Conservation (phyloP, 2,888 invertebrate species). For the Melieria picta region DNA sequence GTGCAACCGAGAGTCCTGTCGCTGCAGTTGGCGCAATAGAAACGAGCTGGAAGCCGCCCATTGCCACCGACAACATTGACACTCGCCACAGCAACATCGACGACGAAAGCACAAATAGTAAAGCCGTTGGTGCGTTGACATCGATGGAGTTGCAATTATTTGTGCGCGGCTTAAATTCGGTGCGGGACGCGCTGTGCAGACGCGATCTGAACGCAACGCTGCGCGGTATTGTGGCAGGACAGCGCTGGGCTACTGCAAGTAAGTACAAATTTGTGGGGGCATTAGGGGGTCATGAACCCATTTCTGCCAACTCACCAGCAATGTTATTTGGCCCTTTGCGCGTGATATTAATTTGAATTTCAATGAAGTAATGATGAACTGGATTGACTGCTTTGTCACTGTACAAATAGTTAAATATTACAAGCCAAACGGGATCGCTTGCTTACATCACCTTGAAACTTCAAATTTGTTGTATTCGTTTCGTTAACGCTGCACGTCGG, state of each 20-base stretch:
- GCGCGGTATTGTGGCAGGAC: conserved; percentile 48
- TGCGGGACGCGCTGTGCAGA: conserved; percentile 48
- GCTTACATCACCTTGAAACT: too few species aligned
- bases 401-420: too few species aligned
- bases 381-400: not conserved
- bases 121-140: conserved; percentile 29
- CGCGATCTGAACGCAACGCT: conserved; percentile 55
- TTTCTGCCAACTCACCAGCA: not conserved
- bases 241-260: conserved; percentile 58
- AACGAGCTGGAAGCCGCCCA: not conserved
- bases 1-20: not conserved
- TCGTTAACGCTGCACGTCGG: too few species aligned
- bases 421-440: too few species aligned
- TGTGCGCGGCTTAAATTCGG: conserved; percentile 46
- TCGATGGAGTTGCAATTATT: conserved; percentile 47
- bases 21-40: too few species aligned
- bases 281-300: not conserved
- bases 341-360: not conserved
- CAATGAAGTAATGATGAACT: not conserved
- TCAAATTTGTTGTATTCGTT: too few species aligned
- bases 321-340: not conserved
- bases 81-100: too few species aligned
- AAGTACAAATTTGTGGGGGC: conserved; percentile 41
- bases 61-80: not conserved
- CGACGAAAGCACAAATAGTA: conserved; percentile 15